Conservation (phyloP, 2,797 vertebrate genomes). For the Rhinogobio ventralis region DNA sequence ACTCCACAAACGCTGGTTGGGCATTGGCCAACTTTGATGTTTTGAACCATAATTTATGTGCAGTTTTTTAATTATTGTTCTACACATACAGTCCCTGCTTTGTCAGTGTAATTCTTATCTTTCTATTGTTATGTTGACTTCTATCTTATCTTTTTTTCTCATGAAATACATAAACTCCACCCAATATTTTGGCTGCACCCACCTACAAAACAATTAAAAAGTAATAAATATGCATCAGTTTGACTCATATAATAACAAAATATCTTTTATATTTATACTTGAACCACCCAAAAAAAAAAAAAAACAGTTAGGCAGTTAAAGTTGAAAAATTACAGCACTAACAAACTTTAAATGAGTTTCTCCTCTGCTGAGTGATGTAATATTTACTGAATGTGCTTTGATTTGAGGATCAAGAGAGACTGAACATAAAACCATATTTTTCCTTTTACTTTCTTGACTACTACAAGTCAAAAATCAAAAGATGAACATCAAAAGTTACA, state of each 20-base stretch:
- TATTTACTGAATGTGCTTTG: conserved; percentile 15
- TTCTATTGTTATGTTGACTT: background rate
- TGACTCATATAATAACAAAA: background rate
- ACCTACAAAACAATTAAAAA: background rate
- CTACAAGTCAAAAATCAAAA: conserved; percentile 11
- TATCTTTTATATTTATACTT: background rate
- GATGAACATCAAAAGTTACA: conserved; percentile 8
- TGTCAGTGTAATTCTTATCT: background rate
- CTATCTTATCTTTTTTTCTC: background rate
- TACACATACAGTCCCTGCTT: background rate
- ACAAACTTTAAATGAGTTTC: conserved; percentile 14
- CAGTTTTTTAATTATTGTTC: background rate
- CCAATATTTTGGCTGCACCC: background rate
- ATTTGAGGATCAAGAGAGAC: conserved; percentile 28
- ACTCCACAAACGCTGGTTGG: background rate
- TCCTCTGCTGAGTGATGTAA: conserved; percentile 5
- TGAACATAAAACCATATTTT: conserved; percentile 6
- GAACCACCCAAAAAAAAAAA: background rate
- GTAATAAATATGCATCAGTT: background rate
- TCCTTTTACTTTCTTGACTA: background rate
- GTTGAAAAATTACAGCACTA: background rate
- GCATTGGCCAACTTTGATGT: background rate
- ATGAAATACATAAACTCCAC: background rate
- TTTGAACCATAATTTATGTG: background rate
- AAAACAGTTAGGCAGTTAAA: background rate